phyloP scores from a whole-genome alignment of 2,888 invertebrate species.

The Eurytoma adleriae region DNA sequence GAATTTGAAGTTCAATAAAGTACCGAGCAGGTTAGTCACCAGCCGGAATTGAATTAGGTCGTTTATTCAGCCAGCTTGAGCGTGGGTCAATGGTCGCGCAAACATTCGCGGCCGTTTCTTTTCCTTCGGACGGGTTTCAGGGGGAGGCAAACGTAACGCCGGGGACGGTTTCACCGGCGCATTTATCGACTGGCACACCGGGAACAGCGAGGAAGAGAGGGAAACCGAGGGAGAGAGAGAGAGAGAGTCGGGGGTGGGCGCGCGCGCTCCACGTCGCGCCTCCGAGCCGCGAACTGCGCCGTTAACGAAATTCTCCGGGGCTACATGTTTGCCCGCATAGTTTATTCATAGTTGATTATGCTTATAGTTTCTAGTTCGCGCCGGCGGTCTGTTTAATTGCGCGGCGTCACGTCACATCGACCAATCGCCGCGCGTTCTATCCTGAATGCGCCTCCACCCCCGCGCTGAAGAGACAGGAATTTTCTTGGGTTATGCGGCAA shows the following conservation, averaged over 20 bases:
- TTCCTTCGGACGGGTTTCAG: no score
- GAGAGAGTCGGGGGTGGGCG: neutral
- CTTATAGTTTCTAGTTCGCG: conserved; percentile 50
- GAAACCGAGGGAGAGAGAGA: neutral
- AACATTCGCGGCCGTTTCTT: no score
- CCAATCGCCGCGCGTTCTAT: conserved; percentile 21
- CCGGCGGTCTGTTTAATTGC: conserved; percentile 49
- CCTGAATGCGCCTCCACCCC: neutral
- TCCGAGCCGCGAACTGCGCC: neutral
- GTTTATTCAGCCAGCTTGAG: no score
- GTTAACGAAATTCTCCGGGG: conserved; percentile 33
- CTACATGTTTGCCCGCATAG: conserved; percentile 45
- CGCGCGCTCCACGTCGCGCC: neutral
- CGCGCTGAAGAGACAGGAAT: neutral
- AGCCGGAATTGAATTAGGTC: no score
- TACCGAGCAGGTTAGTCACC: no score
- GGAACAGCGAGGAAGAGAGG: neutral
- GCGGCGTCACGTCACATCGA: conserved; percentile 43
- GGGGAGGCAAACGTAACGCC: neutral
- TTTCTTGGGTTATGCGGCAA: neutral
- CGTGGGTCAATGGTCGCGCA: no score
- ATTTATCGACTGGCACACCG: neutral
- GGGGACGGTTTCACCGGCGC: neutral
- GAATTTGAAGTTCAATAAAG: no score
- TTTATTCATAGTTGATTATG: conserved; percentile 57